A percentile compares a stretch with the other conserved stretches of the same genome.
Evolutionary conservation across 1,140 invertebrate genomes (phyloP).

Genomic region (Bombus affinis): DNA sequence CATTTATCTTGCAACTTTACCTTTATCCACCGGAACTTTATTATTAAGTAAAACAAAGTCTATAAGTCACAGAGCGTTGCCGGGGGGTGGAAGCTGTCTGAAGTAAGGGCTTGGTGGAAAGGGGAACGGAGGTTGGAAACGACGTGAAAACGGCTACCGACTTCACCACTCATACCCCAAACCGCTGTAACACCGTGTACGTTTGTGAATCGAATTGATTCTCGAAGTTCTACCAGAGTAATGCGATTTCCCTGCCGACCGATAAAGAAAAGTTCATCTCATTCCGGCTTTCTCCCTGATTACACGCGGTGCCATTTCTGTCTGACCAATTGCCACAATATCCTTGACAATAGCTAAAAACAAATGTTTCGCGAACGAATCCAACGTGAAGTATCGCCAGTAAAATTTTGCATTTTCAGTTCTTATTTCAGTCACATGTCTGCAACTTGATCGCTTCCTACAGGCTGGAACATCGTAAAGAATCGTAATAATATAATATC

Average conservation of each 20-base stretch:
- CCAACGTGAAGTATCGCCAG: background rate
- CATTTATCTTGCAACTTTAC: constrained; percentile 56
- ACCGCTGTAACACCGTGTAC: constrained; percentile 34
- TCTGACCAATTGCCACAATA: background rate
- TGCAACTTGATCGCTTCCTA: too few relatives aligned
- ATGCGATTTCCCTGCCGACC: constrained; percentile 52
- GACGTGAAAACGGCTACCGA: constrained; percentile 35
- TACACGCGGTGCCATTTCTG: background rate
- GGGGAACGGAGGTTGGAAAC: background rate
- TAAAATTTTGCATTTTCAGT: background rate
- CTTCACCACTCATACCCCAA: constrained; percentile 36
- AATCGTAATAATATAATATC: background rate
- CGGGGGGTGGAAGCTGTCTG: background rate
- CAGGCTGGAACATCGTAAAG: background rate
- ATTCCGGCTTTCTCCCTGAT: constrained; percentile 16
- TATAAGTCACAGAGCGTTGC: constrained; percentile 61
- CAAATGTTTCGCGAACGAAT: background rate
- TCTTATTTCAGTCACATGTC: background rate
- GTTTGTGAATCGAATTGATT: constrained; percentile 66
- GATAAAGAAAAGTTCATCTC: constrained; percentile 50
- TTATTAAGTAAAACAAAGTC: constrained; percentile 70
- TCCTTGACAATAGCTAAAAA: background rate
- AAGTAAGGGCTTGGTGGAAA: background rate
- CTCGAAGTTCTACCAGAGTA: constrained; percentile 48
- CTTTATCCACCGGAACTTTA: constrained; percentile 60